Conservation (phyloP, 2,888 invertebrate genomes). For the Trachelus stipa region DNA sequence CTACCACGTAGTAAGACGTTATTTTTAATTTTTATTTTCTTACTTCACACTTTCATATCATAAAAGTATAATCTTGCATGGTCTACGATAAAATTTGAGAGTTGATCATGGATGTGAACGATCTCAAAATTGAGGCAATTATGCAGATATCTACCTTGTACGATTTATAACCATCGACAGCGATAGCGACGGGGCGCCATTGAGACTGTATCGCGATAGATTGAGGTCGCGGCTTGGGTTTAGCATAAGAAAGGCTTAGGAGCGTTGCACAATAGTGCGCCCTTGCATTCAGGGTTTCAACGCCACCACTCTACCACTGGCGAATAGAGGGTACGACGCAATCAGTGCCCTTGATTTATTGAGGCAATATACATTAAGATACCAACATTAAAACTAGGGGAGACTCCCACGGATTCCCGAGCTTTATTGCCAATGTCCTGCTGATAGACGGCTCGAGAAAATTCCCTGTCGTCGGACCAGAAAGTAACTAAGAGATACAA, state of each 20-base stretch:
- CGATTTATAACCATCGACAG: conserved; percentile 24
- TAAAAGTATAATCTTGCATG: background rate
- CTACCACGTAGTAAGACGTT: background rate
- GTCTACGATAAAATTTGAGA: background rate
- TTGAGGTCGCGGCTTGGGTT: conserved; percentile 42
- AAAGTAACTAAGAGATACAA: background rate
- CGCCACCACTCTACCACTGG: conserved; percentile 17
- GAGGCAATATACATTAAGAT: conserved; percentile 67
- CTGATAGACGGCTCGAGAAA: conserved; percentile 34
- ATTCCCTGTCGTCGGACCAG: conserved; percentile 35
- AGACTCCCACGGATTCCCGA: conserved; percentile 56
- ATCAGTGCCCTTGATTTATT: conserved; percentile 67
- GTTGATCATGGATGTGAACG: background rate
- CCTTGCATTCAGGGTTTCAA: conserved; percentile 21
- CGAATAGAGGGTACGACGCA: conserved; percentile 52
- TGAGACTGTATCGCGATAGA: conserved; percentile 28
- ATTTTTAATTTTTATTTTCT: background rate
- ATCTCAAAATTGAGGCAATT: conserved; percentile 13
- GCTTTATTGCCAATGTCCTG: conserved; percentile 50
- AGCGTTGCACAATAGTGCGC: conserved; percentile 47
- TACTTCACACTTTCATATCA: background rate
- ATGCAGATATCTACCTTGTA: conserved; percentile 13
- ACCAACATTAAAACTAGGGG: conserved; percentile 66
- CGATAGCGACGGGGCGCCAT: conserved; percentile 26
- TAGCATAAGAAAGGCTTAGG: conserved; percentile 62